Evolutionary conservation across 1,140 invertebrate genomes (phyloP).

Genomic region (Mycetomoellerius zeteki): DNA sequence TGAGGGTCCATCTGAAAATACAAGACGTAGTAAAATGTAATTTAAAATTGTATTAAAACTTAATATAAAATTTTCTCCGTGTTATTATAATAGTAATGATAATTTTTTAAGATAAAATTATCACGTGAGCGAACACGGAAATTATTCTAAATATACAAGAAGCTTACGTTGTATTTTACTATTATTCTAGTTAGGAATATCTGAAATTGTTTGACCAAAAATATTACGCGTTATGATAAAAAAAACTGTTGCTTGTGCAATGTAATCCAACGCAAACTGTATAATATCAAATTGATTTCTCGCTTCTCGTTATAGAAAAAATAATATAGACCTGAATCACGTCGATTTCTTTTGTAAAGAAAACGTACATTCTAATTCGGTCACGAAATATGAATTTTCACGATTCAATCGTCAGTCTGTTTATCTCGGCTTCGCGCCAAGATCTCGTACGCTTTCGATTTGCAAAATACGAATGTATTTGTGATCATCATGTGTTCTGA

Average conservation of each 20-base stretch:
- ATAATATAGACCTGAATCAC: not conserved
- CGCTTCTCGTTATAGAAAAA: not conserved
- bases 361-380: constrained; percentile 23
- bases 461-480: constrained; percentile 17
- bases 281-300: not conserved
- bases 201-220: not conserved
- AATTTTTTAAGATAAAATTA: not conserved
- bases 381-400: constrained; percentile 42
- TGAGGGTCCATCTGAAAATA: too few species aligned
- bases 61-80: too few species aligned
- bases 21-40: too few species aligned
- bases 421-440: constrained; percentile 55
- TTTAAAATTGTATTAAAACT: too few species aligned
- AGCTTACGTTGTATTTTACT: not conserved
- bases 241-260: not conserved
- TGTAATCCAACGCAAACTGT: too few species aligned
- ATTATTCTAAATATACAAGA: not conserved
- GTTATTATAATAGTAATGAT: not conserved
- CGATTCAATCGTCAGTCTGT: constrained; percentile 38
- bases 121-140: not conserved
- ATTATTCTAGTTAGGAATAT: not conserved
- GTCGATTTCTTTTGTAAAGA: not conserved
- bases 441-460: constrained; percentile 40
- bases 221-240: not conserved
- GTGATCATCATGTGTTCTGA: constrained; percentile 32